A percentile compares a stretch with the other conserved stretches of the same genome.
Evolutionary conservation across 2,113 vertebrate species (phyloP).

Genomic region (Nothobranchius kuhntae): DNA sequence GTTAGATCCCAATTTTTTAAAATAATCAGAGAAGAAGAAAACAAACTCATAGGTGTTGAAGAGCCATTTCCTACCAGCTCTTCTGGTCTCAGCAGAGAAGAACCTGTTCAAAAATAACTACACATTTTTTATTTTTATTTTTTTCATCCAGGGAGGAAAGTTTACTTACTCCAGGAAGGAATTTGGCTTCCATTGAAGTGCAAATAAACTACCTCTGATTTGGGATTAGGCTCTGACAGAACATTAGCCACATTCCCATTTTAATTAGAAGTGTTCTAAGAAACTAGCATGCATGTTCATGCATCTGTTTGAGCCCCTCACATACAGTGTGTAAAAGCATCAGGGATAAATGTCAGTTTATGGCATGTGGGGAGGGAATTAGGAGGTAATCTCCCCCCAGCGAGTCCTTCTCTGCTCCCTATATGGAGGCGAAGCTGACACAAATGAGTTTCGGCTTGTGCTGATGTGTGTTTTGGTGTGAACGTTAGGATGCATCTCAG

Average conservation of each 20-base stretch:
- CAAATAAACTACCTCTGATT: constrained; percentile 28
- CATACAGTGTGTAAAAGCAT: constrained; percentile 56
- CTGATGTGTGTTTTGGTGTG: constrained; percentile 22
- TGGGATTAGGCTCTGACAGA: constrained; percentile 32
- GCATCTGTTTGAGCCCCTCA: constrained; percentile 20
- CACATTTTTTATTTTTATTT: neutral
- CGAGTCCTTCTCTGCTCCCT: constrained; percentile 22
- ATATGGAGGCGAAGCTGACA: constrained; percentile 21
- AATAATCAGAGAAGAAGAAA: neutral
- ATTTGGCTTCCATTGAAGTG: constrained; percentile 30
- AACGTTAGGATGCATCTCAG: constrained; percentile 30
- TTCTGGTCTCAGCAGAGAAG: neutral
- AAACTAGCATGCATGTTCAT: constrained; percentile 28
- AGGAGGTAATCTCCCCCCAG: constrained; percentile 54
- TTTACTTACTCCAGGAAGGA: neutral
- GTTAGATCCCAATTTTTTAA: neutral
- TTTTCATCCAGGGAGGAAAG: neutral
- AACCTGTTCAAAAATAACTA: neutral
- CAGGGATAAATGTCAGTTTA: constrained; percentile 59
- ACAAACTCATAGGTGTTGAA: neutral
- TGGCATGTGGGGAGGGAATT: constrained; percentile 48
- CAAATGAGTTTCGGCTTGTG: constrained; percentile 4
- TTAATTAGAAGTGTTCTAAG: constrained; percentile 55
- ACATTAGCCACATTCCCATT: constrained; percentile 24
- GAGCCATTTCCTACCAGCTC: neutral